Percentiles rank a stretch among this genome's conserved stretches.
Evolutionary conservation across 2,113 vertebrate species (phyloP).

Genomic region (Verasper variegatus): DNA sequence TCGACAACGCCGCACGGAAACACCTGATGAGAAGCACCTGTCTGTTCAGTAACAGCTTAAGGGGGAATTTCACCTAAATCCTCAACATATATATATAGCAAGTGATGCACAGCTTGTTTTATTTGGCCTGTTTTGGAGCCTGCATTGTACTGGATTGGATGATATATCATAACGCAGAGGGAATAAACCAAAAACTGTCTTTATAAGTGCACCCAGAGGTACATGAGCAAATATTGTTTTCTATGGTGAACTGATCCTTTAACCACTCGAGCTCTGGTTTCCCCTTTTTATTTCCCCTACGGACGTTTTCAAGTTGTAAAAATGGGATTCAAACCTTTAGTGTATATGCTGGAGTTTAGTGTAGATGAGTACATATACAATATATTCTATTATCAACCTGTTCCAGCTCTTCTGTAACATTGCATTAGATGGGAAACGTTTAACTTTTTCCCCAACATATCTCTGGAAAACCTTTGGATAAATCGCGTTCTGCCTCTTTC

Average conservation of each 20-base stretch:
- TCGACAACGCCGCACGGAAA: slow-evolving; percentile 2
- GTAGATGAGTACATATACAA: not conserved
- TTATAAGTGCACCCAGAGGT: not conserved
- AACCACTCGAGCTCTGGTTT: not conserved
- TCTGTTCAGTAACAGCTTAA: not conserved
- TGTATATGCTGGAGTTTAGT: not conserved
- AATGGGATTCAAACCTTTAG: not conserved
- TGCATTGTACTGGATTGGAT: not conserved
- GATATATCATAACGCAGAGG: not conserved
- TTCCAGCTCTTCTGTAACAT: not conserved
- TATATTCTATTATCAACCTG: not conserved
- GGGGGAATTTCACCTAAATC: slow-evolving; percentile 1
- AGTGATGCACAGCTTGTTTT: not conserved
- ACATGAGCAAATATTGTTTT: not conserved
- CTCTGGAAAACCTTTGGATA: too few relatives aligned
- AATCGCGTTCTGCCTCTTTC: too few relatives aligned
- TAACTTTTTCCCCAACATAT: too few relatives aligned
- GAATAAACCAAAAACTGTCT: not conserved
- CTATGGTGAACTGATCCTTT: not conserved
- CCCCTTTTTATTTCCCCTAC: not conserved
- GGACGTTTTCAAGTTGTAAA: not conserved
- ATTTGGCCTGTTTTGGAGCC: not conserved
- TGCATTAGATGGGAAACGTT: too few relatives aligned
- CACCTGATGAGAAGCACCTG: slow-evolving; percentile 50
- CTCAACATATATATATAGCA: not conserved